These are phyloP conservation scores for Limnodromus scolopaceus DNA, from an alignment of 2,797 vertebrate species.

Conservation along the genomic window DNA sequence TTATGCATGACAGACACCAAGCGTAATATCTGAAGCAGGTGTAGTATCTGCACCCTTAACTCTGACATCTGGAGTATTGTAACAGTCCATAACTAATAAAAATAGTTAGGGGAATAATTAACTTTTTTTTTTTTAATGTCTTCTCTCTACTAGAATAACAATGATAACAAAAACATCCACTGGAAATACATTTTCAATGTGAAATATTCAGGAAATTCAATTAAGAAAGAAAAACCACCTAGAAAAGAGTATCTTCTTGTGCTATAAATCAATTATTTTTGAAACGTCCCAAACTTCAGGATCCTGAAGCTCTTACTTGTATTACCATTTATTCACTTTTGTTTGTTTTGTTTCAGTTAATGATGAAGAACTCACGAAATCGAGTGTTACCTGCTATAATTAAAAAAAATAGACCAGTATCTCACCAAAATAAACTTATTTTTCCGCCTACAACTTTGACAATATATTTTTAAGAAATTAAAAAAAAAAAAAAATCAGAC, in stretches of 20 bases:
- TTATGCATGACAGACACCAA: neutral
- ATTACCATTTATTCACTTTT: neutral
- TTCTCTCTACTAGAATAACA: neutral
- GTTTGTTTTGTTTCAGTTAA: neutral
- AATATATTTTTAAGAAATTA: neutral
- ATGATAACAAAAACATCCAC: neutral
- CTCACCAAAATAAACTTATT: neutral
- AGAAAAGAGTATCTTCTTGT: neutral
- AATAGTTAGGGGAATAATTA: neutral
- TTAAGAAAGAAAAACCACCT: neutral
- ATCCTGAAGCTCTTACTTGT: neutral
- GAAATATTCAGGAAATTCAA: neutral
- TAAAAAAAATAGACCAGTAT: neutral
- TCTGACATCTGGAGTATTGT: neutral
- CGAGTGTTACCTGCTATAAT: neutral
- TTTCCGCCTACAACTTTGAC: neutral
- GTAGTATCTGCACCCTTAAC: neutral
- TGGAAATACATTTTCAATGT: neutral
- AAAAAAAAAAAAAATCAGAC: neutral
- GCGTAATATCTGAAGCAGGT: neutral
- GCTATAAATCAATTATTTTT: neutral
- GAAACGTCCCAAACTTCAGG: neutral
- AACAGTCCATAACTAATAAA: neutral
- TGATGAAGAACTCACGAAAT: neutral
- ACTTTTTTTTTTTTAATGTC: neutral